phyloP scores from a whole-genome alignment of 2,113 vertebrate genomes.

The Electrona antarctica region DNA sequence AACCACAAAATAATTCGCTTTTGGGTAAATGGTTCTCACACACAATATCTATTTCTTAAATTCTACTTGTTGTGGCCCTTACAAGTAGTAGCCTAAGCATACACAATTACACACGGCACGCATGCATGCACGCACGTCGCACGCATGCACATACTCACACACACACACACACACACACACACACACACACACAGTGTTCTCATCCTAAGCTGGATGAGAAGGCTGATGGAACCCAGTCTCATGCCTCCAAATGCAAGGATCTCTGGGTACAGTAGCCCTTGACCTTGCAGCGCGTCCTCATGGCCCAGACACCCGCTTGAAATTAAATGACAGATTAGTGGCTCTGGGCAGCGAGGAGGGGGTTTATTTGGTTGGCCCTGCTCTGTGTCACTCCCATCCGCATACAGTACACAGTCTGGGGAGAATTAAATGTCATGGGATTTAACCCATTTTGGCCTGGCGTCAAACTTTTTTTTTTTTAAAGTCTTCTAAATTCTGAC shows the following conservation, averaged over 20 bases:
- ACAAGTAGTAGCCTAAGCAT: too few species aligned
- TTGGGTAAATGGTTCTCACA: too few species aligned
- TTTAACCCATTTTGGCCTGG: too few species aligned
- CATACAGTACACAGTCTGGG: constrained; percentile 36
- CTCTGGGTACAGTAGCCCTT: constrained; percentile 72
- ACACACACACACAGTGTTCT: constrained; percentile 7
- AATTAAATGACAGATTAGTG: constrained; percentile 80
- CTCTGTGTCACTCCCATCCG: constrained; percentile 52
- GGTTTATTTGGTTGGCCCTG: constrained; percentile 71
- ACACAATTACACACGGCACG: too few species aligned
- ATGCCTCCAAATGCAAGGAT: constrained; percentile 52
- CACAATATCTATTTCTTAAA: too few species aligned
- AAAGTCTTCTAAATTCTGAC: too few species aligned
- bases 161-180: background rate
- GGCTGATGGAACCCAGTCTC: constrained; percentile 67
- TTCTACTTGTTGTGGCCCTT: too few species aligned
- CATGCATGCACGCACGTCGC: too few species aligned
- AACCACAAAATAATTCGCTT: too few species aligned
- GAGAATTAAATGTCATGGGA: constrained; percentile 50
- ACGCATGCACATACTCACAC: background rate
- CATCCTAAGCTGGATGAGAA: constrained; percentile 60
- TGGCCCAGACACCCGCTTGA: constrained; percentile 68
- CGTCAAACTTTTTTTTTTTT: too few species aligned
- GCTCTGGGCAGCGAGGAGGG: constrained; percentile 55
- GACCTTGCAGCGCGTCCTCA: constrained; percentile 71